Base-by-base conservation (phyloP, 2,797 vertebrate species). In the Florisuga fusca region DNA sequence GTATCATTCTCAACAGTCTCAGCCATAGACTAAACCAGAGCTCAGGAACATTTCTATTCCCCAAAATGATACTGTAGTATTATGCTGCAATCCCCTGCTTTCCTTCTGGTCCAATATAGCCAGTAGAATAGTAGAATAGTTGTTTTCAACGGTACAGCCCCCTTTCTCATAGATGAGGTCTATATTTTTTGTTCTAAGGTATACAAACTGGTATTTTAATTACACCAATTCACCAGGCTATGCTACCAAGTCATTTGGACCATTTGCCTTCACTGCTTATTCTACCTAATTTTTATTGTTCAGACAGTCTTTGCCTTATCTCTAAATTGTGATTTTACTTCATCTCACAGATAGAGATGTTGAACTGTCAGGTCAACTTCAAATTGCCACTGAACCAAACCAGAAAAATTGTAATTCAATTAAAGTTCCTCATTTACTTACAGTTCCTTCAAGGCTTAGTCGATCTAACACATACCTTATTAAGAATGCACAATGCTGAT, bases 271-370 rank as follows among this genome's bases (percentile, higher is more conserved):
- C 31, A 29, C 46, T 80, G 22, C 31, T 80, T 43, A 77, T 27
- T 55, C 7, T 3, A 78, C 48, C 68, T 85, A 69, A 78, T 57
- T 91, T 85, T 66, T 48, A 90, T 45, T 29, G 36, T 73, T 66
- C 48, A 77, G 62, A 29, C 36, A 63, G 51, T 36, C 73, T 75
- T 94, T 72, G 59, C 9, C 53, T 91, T 83, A 85, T 91, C 84
- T 84, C n/a, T 73, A 72, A 72, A 84, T 80, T 61, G 77, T 50
- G 57, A 77, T 77, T 92, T 83, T 85, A 84, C 67, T 94, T 87
- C 87, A 87, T 1, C 46, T 93, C 36, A 57, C 31, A 87, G 33
- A 82, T 83, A 83, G 91, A 92, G 53, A 72, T 22, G 31, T 53
- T 3, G 0, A 91, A 80, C 61, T 71, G 61, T 31, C 64, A 58